phyloP scores from a whole-genome alignment of 2,797 vertebrate species.

The Channa striata region DNA sequence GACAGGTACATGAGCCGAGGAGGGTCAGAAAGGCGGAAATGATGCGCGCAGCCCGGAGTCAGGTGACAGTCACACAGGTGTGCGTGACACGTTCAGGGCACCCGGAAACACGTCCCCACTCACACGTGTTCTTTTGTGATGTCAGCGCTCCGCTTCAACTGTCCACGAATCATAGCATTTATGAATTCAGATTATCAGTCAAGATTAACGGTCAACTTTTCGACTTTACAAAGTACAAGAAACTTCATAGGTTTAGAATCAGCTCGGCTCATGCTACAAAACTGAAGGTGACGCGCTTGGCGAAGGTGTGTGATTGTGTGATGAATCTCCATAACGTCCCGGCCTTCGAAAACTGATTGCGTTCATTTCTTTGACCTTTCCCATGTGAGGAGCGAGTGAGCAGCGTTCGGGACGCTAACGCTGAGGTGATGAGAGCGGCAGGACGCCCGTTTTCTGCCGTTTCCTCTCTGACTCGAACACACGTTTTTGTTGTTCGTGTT shows the following conservation, averaged over 20 bases:
- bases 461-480: neutral
- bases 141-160: too few species aligned
- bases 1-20: constrained; percentile 40
- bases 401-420: neutral
- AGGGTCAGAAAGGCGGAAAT: constrained; percentile 45
- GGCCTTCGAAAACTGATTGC: too few species aligned
- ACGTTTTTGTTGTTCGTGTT: neutral
- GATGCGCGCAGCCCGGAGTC: constrained; percentile 46
- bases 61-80: constrained; percentile 80
- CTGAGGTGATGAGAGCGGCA: neutral
- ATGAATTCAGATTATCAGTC: too few species aligned
- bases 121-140: too few species aligned
- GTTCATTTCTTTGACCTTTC: too few species aligned
- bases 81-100: constrained; percentile 50
- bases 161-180: too few species aligned
- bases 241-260: too few species aligned
- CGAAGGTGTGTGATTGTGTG: too few species aligned
- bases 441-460: neutral
- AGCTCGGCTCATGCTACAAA: neutral
- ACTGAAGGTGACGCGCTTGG: neutral
- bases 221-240: too few species aligned
- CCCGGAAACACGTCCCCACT: neutral
- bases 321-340: too few species aligned
- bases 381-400: neutral
- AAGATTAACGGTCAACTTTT: too few species aligned